phyloP scores from a whole-genome alignment of 2,888 invertebrate species.

The Mycalesis mineus region DNA sequence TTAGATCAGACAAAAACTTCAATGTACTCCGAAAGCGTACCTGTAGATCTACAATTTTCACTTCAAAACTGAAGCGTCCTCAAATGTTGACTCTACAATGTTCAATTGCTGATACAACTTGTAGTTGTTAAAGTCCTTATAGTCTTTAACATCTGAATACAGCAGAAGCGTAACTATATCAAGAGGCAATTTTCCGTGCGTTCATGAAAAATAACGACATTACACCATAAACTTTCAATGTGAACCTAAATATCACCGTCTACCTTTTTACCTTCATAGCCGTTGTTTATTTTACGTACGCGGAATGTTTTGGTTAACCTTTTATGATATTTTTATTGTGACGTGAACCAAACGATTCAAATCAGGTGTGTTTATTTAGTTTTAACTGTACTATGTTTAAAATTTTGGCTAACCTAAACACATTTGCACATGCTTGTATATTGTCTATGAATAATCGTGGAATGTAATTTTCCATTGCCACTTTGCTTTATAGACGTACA shows the following conservation, averaged over 20 bases:
- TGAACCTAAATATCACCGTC: slow-evolving; percentile 41
- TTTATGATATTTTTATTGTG: slow-evolving; percentile 49
- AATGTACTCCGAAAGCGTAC: no score
- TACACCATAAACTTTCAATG: slow-evolving; percentile 53
- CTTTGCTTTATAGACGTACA: no score
- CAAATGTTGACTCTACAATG: no score
- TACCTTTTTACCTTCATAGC: slow-evolving; percentile 29
- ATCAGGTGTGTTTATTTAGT: slow-evolving; percentile 48
- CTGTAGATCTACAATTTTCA: no score
- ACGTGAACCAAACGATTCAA: slow-evolving; percentile 45
- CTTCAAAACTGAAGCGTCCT: no score
- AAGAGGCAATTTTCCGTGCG: slow-evolving; percentile 28
- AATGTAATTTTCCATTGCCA: no score
- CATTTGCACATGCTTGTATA: no score
- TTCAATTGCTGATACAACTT: no score
- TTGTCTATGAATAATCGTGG: no score
- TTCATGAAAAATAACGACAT: slow-evolving; percentile 59
- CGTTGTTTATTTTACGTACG: slow-evolving; percentile 26
- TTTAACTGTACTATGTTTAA: slow-evolving; percentile 41
- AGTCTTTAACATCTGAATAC: neutral
- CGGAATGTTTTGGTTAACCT: slow-evolving; percentile 22
- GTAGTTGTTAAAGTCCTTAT: neutral
- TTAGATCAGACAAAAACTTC: no score
- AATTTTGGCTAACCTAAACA: no score
- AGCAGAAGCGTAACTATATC: slow-evolving; percentile 6